Percentiles rank a stretch among this genome's conserved stretches.
Evolutionary conservation across 2,797 vertebrate species (phyloP).

Genomic region (Erethizon dorsatum): DNA sequence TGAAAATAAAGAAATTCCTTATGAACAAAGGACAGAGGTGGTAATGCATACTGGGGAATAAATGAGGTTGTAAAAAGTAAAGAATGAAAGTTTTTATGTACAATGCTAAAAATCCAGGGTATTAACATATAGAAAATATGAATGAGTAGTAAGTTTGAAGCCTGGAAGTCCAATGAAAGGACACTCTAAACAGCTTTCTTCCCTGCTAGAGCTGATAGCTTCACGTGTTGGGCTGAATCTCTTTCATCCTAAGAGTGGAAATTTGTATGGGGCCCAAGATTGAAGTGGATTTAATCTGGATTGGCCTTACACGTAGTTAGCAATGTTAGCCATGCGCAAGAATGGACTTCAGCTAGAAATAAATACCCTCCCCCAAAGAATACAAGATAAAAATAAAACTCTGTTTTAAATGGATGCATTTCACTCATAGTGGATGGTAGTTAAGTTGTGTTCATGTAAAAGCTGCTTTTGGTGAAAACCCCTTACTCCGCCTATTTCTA

Average conservation of each 20-base stretch:
- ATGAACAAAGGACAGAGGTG: background rate
- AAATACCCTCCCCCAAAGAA: background rate
- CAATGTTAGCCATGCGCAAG: background rate
- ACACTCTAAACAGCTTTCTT: background rate
- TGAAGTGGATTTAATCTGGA: conserved; percentile 56
- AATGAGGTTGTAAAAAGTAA: background rate
- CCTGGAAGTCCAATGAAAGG: background rate
- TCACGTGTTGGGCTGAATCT: background rate
- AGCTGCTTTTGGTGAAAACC: background rate
- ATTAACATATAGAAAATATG: background rate
- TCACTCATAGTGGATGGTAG: background rate
- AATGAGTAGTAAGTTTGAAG: background rate
- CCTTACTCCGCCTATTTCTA: conserved; percentile 29
- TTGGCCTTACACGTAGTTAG: background rate
- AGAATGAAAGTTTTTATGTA: background rate
- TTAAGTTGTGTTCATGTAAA: background rate
- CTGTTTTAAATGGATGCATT: background rate
- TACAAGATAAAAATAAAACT: background rate
- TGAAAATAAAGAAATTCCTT: background rate
- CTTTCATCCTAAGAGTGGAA: background rate
- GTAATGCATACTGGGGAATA: background rate
- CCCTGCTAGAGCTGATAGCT: background rate
- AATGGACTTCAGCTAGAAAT: background rate
- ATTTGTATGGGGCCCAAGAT: background rate
- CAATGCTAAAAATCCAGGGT: background rate